Base-by-base conservation (phyloP, 1,140 invertebrate species). In the Argopecten irradians region DNA sequence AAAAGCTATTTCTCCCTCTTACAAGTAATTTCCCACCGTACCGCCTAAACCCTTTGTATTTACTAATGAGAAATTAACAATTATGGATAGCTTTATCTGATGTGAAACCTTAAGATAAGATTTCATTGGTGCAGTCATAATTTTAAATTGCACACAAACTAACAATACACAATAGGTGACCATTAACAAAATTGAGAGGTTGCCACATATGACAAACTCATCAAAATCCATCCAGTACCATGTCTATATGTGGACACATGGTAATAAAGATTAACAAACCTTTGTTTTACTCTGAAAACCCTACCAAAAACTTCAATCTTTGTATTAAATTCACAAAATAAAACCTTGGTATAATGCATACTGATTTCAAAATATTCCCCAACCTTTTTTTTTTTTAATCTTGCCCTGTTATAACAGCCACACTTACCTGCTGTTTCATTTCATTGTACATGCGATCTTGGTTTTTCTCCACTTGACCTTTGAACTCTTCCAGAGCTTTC, bases 351-450 rank as follows among this genome's bases (percentile, higher is more conserved):
- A 8, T 19, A 46, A 5, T 46, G 2, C 19, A 19, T 19, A 46
- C 22, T 46, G 43, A 19, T 46, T 46, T 46, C 22, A 11, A 46
- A 46, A 3, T 46, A n/a, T 14, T 46, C 19, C 43, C 43, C 14
- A 19, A 46, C 14, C 1, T 71, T 86, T 13, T 8, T n/a, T 43
- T 8, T 2, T 34, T 87, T 34, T 34, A 11, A 28, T 87, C 16
- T 87, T 16, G 11, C 0, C 28, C 11, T 55, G 7, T 0, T 86
- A 22, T 22, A 41, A 5, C 46, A 71, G 55, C n/a, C 7, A 0
- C n/a, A 41, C 84, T 32, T 89, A 95, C 94, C 93, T 95, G 95
- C 89, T 94, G 91, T 90, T 94, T 95, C 94, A 95, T 95, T 55
- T 95, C 95, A 87, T 94, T 93, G 91, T 95, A 95, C 91, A 95